phyloP scores from a whole-genome alignment of 1,140 invertebrate genomes.

The Saccostrea glomerata region DNA sequence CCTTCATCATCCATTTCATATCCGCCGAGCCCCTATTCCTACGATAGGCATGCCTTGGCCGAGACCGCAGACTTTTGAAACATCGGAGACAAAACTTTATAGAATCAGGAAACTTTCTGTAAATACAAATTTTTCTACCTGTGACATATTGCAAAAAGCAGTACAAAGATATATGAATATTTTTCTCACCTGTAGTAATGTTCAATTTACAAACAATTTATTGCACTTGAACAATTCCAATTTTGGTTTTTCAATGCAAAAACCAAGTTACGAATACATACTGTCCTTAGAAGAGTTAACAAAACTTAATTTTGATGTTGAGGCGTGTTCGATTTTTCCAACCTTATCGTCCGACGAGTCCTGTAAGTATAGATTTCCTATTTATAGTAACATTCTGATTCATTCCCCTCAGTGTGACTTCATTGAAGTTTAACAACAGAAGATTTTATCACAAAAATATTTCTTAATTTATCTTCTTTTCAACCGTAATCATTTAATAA shows the following conservation, averaged over 20 bases:
- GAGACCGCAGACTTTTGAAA: constrained; percentile 60
- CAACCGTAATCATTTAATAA: neutral
- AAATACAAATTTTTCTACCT: constrained; percentile 74
- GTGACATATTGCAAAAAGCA: constrained; percentile 81
- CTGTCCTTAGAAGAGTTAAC: neutral
- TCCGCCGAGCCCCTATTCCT: constrained; percentile 43
- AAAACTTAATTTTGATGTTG: constrained; percentile 46
- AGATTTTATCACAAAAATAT: too few relatives aligned
- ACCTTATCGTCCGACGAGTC: constrained; percentile 61
- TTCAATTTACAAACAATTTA: constrained; percentile 60
- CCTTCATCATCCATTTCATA: neutral
- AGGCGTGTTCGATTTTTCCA: constrained; percentile 54
- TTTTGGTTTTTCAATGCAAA: constrained; percentile 12
- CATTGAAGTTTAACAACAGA: too few relatives aligned
- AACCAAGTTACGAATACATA: constrained; percentile 26
- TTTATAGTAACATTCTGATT: neutral
- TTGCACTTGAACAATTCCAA: constrained; percentile 55
- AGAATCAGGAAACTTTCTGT: constrained; percentile 55
- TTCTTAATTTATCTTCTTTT: too few relatives aligned
- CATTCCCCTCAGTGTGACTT: neutral
- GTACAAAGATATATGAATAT: constrained; percentile 80
- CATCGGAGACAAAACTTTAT: constrained; percentile 45
- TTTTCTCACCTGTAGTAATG: constrained; percentile 70
- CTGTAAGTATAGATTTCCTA: constrained; percentile 60
- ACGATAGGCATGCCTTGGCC: constrained; percentile 66